A percentile compares a stretch with the other conserved stretches of the same genome.
phyloP scores from a whole-genome alignment of 2,113 vertebrate species.

The Sapajus apella region DNA sequence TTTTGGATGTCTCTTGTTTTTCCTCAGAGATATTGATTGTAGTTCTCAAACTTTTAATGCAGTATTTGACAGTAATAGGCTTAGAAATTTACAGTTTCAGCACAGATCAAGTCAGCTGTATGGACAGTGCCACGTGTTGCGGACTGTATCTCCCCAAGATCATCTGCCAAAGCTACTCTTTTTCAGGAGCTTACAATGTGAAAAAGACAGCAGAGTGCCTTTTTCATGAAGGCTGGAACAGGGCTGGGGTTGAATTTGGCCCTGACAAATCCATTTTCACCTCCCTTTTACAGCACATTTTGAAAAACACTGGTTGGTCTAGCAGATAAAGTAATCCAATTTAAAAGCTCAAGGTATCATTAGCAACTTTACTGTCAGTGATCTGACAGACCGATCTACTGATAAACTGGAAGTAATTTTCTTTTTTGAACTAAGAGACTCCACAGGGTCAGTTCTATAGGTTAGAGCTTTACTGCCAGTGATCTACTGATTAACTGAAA shows the following conservation, averaged over 20 bases:
- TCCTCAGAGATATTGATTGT: neutral
- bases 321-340: neutral
- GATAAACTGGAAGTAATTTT: neutral
- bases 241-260: neutral
- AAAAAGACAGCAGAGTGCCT: neutral
- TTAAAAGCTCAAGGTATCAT: neutral
- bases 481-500: neutral
- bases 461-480: neutral
- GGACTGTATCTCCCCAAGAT: neutral
- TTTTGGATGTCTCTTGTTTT: neutral
- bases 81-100: neutral
- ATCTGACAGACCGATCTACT: neutral
- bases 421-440: conserved; percentile 11
- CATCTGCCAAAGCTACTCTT: neutral
- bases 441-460: neutral
- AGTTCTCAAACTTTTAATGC: neutral
- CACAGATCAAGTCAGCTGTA: neutral
- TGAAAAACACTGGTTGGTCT: neutral
- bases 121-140: neutral
- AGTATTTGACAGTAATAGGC: neutral
- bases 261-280: neutral
- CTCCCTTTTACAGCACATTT: neutral
- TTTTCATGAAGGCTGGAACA: neutral
- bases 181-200: neutral
- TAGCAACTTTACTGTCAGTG: neutral